A percentile compares a stretch with the other conserved stretches of the same genome.
These are phyloP conservation scores for Nebria ingens DNA, from an alignment of 1,140 invertebrate species.

Conservation along the genomic window DNA sequence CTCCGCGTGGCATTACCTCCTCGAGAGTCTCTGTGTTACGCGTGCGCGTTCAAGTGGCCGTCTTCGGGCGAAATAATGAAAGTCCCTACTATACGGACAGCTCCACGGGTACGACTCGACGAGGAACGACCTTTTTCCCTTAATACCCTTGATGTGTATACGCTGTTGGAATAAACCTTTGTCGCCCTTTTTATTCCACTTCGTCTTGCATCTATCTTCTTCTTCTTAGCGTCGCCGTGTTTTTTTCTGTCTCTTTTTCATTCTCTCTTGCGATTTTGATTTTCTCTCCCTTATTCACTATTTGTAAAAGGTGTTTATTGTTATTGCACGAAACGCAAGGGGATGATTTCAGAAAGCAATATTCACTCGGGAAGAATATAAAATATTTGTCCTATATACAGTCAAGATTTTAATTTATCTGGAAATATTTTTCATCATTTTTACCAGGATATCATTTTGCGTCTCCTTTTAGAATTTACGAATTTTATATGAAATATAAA, in stretches of 20 bases:
- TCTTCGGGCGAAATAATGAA: constrained; percentile 4
- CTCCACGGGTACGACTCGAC: too few relatives aligned
- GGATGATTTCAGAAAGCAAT: too few relatives aligned
- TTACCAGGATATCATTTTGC: too few relatives aligned
- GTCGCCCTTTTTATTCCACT: not conserved
- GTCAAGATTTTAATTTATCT: too few relatives aligned
- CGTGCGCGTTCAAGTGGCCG: constrained; percentile 2
- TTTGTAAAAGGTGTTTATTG: constrained; percentile 7
- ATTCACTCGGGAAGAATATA: too few relatives aligned
- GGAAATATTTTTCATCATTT: too few relatives aligned
- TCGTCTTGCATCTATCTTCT: not conserved
- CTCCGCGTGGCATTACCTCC: constrained; percentile 2
- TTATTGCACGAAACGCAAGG: too few relatives aligned
- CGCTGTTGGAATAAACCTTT: constrained; percentile 1
- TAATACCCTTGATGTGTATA: constrained; percentile 7
- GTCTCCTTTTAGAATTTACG: too few relatives aligned
- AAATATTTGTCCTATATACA: too few relatives aligned
- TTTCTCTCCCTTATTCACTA: not conserved
- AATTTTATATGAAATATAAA: too few relatives aligned
- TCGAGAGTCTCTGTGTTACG: too few relatives aligned
- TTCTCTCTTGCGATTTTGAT: not conserved
- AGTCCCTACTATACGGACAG: not conserved
- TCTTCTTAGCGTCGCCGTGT: not conserved
- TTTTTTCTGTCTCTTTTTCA: not conserved
- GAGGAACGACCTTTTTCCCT: too few relatives aligned